A percentile compares a stretch with the other conserved stretches of the same genome.
Conservation (phyloP, 2,113 vertebrate genomes). For the Brachyhypopomus occidentalis region DNA sequence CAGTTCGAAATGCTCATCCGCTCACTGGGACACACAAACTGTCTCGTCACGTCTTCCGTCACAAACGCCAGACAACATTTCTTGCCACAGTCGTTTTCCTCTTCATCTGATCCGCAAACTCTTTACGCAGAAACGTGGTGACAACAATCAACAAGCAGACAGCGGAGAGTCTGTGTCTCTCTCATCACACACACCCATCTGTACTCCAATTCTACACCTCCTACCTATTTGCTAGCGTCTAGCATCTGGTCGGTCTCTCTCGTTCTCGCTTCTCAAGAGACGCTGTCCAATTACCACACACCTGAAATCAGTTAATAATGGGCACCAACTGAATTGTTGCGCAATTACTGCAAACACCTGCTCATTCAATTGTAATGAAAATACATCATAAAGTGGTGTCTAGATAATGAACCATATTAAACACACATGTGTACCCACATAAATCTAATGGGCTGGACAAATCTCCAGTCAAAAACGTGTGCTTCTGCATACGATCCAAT, state of each 20-base stretch:
- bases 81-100: background rate
- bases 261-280: slow-evolving; percentile 15
- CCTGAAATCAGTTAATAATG: slow-evolving; percentile 37
- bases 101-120: background rate
- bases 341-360: background rate
- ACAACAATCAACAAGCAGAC: slow-evolving; percentile 1
- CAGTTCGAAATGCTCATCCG: slow-evolving; percentile 29
- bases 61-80: background rate
- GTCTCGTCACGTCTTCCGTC: slow-evolving; percentile 18
- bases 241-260: background rate
- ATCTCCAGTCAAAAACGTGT: background rate
- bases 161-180: slow-evolving; percentile 9
- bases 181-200: slow-evolving; percentile 26
- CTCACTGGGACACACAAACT: background rate
- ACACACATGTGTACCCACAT: background rate
- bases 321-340: background rate
- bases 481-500: too few species aligned
- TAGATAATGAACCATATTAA: background rate
- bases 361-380: slow-evolving; percentile 9
- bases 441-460: background rate
- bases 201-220: background rate
- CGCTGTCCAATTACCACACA: slow-evolving; percentile 35
- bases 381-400: background rate
- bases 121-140: background rate
- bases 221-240: background rate